Percentiles rank a stretch among this genome's conserved stretches.
phyloP scores from a whole-genome alignment of 2,888 invertebrate genomes.

The Dyspetes luteomarginatus region DNA sequence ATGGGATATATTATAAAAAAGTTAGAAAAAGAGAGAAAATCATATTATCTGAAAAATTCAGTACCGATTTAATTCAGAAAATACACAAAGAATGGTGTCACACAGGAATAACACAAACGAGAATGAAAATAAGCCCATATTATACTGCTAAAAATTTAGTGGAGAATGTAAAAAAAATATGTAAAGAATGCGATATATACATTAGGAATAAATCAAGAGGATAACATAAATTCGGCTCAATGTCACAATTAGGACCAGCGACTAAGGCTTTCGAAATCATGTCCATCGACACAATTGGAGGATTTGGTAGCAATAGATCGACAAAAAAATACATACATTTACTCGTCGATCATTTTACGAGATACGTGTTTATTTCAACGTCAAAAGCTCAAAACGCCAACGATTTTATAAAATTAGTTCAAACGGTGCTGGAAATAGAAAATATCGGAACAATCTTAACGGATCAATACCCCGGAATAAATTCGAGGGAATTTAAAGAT shows the following conservation, averaged over 20 bases:
- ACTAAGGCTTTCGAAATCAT: slow-evolving; percentile 71
- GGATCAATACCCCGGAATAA: too few species aligned
- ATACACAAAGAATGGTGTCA: slow-evolving; percentile 47
- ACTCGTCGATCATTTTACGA: slow-evolving; percentile 70
- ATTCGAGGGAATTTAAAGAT: neutral
- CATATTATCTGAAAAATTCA: slow-evolving; percentile 57
- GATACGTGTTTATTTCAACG: slow-evolving; percentile 70
- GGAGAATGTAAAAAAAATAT: slow-evolving; percentile 65
- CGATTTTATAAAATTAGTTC: slow-evolving; percentile 70
- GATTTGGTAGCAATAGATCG: slow-evolving; percentile 71
- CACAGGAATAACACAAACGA: slow-evolving; percentile 55
- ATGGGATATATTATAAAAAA: slow-evolving; percentile 57
- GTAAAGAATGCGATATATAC: slow-evolving; percentile 69
- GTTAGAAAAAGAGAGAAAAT: slow-evolving; percentile 59
- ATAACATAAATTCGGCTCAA: slow-evolving; percentile 63
- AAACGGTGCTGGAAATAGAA: slow-evolving; percentile 45
- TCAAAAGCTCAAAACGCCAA: slow-evolving; percentile 68
- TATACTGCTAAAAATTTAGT: slow-evolving; percentile 61
- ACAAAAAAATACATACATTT: slow-evolving; percentile 74
- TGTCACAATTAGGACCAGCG: slow-evolving; percentile 73
- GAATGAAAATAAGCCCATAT: slow-evolving; percentile 53
- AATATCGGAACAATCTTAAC: slow-evolving; percentile 63
- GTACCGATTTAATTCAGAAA: slow-evolving; percentile 55
- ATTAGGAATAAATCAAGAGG: slow-evolving; percentile 74
- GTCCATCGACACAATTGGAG: slow-evolving; percentile 74